These are phyloP conservation scores for Tipula vernalis DNA, from an alignment of 2,888 invertebrate species.

Conservation along the genomic window DNA sequence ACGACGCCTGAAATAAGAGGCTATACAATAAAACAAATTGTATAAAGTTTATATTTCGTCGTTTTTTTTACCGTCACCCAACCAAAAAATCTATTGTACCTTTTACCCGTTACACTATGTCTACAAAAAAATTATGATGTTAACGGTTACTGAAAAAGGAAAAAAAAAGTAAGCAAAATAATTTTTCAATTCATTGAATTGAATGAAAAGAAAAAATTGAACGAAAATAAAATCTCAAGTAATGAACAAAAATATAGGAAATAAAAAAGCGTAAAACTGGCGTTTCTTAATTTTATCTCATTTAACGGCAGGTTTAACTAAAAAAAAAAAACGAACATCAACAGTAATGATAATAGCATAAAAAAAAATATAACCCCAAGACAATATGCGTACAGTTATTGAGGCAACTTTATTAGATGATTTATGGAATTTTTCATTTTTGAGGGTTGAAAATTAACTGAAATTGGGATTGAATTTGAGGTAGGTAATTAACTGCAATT, in stretches of 20 bases:
- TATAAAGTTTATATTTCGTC: not conserved
- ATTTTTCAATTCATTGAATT: not conserved
- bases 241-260: not conserved
- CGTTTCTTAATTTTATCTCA: not conserved
- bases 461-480: not conserved
- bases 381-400: not conserved
- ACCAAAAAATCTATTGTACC: not conserved
- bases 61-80: not conserved
- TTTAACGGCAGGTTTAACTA: not conserved
- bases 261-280: not conserved
- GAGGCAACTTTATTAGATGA: not conserved
- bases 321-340: not conserved
- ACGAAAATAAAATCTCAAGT: not conserved
- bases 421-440: not conserved
- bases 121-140: not conserved
- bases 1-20: not conserved
- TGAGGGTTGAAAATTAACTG: not conserved
- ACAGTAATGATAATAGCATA: not conserved
- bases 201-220: not conserved
- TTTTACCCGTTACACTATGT: not conserved
- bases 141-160: not conserved
- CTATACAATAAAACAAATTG: not conserved
- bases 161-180: not conserved
- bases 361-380: not conserved
- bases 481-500: not conserved